Evolutionary conservation across 2,797 vertebrate genomes (phyloP).

Genomic region (Typhlichthys subterraneus): DNA sequence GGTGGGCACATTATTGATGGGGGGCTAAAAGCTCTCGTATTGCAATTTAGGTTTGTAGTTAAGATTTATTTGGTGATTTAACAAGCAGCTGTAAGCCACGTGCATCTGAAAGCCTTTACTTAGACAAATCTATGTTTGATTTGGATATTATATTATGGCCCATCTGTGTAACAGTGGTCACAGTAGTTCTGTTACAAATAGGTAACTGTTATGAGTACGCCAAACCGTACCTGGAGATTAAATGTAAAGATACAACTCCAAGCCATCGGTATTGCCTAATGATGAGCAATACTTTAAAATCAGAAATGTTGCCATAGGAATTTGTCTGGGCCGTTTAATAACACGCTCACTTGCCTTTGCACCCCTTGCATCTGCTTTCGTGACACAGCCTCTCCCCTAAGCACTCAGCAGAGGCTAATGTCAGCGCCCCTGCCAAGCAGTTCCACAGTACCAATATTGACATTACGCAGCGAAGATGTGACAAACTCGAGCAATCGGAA

Average conservation of each 20-base stretch:
- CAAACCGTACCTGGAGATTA: no score
- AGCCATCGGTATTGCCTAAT: no score
- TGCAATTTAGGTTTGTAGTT: constrained; percentile 15
- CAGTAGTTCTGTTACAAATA: no score
- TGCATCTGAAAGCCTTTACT: background rate
- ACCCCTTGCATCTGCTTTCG: constrained; percentile 17
- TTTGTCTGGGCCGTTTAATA: constrained; percentile 12
- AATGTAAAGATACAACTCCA: no score
- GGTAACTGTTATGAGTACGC: no score
- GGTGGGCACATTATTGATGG: background rate
- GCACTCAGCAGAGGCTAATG: constrained; percentile 30
- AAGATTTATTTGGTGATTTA: constrained; percentile 44
- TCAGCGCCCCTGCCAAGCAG: constrained; percentile 33
- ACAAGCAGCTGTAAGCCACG: constrained; percentile 22
- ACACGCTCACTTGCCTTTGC: constrained; percentile 9
- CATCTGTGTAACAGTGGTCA: background rate
- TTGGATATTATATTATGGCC: background rate
- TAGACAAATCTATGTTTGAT: background rate
- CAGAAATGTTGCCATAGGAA: background rate
- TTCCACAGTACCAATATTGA: constrained; percentile 65
- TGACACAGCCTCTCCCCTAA: constrained; percentile 19
- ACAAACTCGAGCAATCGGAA: constrained; percentile 49
- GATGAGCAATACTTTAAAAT: no score
- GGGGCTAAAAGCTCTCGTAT: background rate
- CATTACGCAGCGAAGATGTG: constrained; percentile 52